These are phyloP conservation scores for Caranx ignobilis DNA, from an alignment of 2,113 vertebrate species.

Conservation along the genomic window DNA sequence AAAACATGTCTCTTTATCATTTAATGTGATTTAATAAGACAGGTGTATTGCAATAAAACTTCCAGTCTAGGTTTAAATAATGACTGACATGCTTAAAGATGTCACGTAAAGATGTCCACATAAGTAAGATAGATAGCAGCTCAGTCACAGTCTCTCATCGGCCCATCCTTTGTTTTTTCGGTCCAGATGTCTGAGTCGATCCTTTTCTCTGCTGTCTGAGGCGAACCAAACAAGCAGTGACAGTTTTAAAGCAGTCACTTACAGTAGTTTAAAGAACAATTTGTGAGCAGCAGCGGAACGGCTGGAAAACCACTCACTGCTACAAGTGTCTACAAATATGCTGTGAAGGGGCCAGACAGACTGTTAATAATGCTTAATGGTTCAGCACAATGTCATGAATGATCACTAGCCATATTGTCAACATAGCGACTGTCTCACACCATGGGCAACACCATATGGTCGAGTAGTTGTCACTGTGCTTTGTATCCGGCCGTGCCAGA, in stretches of 20 bases:
- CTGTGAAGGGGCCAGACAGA: slow-evolving; percentile 42
- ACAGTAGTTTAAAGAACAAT: slow-evolving; percentile 25
- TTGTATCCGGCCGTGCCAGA: slow-evolving; percentile 2
- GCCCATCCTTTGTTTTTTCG: neutral
- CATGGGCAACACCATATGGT: slow-evolving; percentile 31
- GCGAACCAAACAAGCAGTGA: slow-evolving; percentile 26
- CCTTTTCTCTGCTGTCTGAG: neutral
- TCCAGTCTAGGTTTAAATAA: neutral
- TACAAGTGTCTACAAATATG: slow-evolving; percentile 33
- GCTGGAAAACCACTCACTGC: slow-evolving; percentile 38
- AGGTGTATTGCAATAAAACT: neutral
- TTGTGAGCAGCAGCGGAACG: slow-evolving; percentile 14
- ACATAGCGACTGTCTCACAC: slow-evolving; percentile 14
- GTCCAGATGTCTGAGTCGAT: neutral
- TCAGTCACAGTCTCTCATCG: neutral
- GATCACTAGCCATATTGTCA: slow-evolving; percentile 39
- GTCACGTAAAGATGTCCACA: neutral
- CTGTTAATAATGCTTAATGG: slow-evolving; percentile 38
- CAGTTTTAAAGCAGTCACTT: slow-evolving; percentile 14
- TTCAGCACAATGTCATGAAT: slow-evolving; percentile 36
- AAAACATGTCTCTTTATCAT: neutral
- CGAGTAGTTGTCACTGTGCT: neutral
- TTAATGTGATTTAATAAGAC: neutral
- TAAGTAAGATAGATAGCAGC: neutral
- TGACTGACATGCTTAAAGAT: neutral